Evolutionary conservation across 2,113 vertebrate genomes (phyloP).

Genomic region (Setophaga coronata): DNA sequence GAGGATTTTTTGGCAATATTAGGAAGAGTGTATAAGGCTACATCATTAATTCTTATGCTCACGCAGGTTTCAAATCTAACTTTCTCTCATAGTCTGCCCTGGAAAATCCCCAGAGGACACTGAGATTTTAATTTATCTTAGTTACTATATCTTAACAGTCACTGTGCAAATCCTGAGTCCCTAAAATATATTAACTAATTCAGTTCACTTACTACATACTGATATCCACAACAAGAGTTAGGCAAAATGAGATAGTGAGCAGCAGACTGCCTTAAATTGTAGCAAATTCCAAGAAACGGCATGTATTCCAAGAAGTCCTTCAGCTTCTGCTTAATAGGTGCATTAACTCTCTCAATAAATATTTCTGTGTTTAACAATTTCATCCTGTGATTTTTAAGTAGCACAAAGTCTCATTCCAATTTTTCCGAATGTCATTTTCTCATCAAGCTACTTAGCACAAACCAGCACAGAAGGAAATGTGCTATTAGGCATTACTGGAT

Average conservation of each 20-base stretch:
- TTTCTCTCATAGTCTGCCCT: neutral
- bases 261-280: neutral
- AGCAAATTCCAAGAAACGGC: neutral
- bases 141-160: neutral
- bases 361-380: neutral
- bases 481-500: neutral
- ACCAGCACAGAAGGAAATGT: neutral
- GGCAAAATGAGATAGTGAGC: neutral
- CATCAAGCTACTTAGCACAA: neutral
- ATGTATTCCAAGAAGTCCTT: neutral
- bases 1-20: neutral
- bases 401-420: neutral
- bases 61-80: neutral
- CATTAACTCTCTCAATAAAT: neutral
- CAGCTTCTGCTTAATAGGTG: neutral
- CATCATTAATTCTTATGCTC: neutral
- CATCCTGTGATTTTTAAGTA: neutral
- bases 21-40: neutral
- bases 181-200: neutral
- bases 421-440: neutral
- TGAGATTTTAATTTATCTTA: neutral
- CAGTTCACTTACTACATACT: neutral
- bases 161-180: neutral
- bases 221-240: neutral
- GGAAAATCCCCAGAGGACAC: neutral